Evolutionary conservation across 2,888 invertebrate species (phyloP), one percentile per base, ranked within the genome.

Genomic region (Tipula unca): DNA sequence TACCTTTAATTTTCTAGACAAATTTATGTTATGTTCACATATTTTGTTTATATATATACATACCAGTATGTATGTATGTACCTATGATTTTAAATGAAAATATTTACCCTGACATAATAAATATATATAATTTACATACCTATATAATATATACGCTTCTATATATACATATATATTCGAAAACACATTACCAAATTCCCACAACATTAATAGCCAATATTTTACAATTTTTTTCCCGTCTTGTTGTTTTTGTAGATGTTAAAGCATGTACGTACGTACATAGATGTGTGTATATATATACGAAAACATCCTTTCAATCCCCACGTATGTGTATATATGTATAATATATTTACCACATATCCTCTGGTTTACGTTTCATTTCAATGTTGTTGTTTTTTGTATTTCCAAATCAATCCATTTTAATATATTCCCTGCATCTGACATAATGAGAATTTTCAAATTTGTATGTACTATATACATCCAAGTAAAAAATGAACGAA

Each of bases 31-130:
- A 69, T 69, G 13, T 25, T 48, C 48, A 69, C 25, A 69, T 69
- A 25, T 69, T 69, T 69, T 3, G 69, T 69, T 10, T 39, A 48
- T n/a, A 48, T 17, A 10, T 39, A 39, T 1, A 39, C 8, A 17
- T 17, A 48, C 48, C 17, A 48, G 48, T 17, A 69, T 48, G 17
- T 1, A 48, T 17, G 17, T 1, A 48, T 17, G 17, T 5, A 48
- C 5, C n/a, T 54, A 54, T 8, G 48, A 54, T 69, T 69, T 69
- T 69, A 69, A 69, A 69, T 69, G 69, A 69, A 69, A 69, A 69
- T 69, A 69, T 69, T 69, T 69, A 69, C 69, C 69, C 69, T 69
- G 69, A 69, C 69, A 69, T 69, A 69, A 69, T 69, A 69, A 69
- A 69, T 69, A 69, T 69, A 10, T 69, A 69, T 69, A 69, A 69